Evolutionary conservation across 2,797 vertebrate genomes (phyloP).

Genomic region (Crenuchus spilurus): DNA sequence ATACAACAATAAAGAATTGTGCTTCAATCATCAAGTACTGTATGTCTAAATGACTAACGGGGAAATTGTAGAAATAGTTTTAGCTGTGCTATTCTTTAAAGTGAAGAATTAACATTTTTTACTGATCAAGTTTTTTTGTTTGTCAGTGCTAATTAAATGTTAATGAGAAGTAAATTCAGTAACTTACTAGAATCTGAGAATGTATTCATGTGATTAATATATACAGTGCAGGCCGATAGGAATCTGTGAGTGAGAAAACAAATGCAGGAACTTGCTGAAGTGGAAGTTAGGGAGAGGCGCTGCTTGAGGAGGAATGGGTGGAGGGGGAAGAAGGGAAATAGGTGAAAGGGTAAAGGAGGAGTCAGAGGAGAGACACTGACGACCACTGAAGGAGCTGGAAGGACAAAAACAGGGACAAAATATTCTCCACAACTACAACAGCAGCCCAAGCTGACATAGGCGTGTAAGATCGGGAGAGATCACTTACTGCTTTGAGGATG

Average conservation of each 20-base stretch:
- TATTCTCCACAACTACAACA: not conserved
- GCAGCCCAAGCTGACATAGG: not conserved
- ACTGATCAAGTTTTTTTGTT: not conserved
- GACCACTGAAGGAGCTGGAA: slow-evolving; percentile 27
- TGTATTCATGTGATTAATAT: not conserved
- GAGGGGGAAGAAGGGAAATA: slow-evolving; percentile 37
- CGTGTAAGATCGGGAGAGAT: not conserved
- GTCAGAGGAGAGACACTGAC: slow-evolving; percentile 35
- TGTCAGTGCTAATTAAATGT: not conserved
- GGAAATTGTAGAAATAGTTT: not conserved
- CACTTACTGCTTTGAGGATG: slow-evolving; percentile 91
- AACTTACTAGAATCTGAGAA: not conserved
- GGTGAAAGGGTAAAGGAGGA: slow-evolving; percentile 33
- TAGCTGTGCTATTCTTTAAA: not conserved
- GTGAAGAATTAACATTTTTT: not conserved
- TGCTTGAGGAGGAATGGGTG: slow-evolving; percentile 16
- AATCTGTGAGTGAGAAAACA: slow-evolving; percentile 5
- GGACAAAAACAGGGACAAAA: slow-evolving; percentile 27
- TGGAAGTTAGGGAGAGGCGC: slow-evolving; percentile 17
- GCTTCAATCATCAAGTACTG: too few relatives aligned
- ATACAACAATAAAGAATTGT: too few relatives aligned
- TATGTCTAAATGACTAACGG: too few relatives aligned
- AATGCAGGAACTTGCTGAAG: slow-evolving; percentile 15
- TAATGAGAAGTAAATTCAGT: not conserved
- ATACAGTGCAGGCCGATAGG: not conserved